Evolutionary conservation across 37 sponge, comb jelly and placozoan genomes (phyloP).

Genomic region (Dysidea cf. avara): DNA sequence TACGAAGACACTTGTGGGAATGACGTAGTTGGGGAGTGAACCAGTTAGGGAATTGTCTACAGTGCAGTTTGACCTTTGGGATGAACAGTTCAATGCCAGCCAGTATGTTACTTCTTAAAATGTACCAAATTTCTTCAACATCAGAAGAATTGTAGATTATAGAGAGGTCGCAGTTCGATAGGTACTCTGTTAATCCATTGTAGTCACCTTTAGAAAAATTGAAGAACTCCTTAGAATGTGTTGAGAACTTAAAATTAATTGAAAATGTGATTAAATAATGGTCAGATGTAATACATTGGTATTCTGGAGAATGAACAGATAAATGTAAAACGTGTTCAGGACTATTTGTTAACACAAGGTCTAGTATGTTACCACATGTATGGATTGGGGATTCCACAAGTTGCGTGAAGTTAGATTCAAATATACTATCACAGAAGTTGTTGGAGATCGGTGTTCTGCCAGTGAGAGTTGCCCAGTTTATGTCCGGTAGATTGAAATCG

Average conservation of each 20-base stretch:
- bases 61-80: conserved; percentile 6
- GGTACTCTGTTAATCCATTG: conserved; percentile 3
- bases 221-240: too few species aligned
- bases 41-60: too few species aligned
- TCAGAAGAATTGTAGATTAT: neutral
- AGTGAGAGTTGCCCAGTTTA: conserved; percentile 19
- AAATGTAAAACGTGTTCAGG: too few species aligned
- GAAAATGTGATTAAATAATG: conserved; percentile 13
- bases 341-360: conserved; percentile 19
- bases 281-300: conserved; percentile 14
- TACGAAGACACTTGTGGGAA: too few species aligned
- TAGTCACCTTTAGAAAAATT: conserved; percentile 30
- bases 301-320: too few species aligned
- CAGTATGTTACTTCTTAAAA: neutral
- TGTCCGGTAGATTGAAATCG: conserved; percentile 44
- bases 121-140: conserved; percentile 18
- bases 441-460: neutral
- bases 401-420: conserved; percentile 27
- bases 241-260: neutral
- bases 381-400: conserved; percentile 32
- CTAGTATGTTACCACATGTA: conserved; percentile 31
- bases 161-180: conserved; percentile 4
- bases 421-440: conserved; percentile 30
- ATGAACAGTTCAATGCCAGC: conserved; percentile 6
- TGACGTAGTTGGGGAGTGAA: too few species aligned